phyloP scores from a whole-genome alignment of 2,888 invertebrate species.

The Merodon equestris region DNA sequence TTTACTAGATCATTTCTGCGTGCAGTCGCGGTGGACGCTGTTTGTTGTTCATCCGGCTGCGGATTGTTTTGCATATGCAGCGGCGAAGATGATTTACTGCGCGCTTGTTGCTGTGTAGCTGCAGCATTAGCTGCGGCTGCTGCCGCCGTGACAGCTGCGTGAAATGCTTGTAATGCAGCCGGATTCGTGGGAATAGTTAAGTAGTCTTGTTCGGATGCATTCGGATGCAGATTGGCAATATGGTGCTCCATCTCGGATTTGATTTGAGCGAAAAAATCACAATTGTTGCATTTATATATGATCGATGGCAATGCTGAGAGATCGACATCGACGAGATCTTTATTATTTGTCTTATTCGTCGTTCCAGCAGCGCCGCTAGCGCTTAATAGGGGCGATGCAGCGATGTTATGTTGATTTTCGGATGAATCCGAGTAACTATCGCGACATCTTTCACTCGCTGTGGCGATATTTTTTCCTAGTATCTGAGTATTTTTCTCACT shows the following conservation, averaged over 20 bases:
- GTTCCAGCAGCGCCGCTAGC: slow-evolving; percentile 74
- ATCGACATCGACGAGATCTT: slow-evolving; percentile 46
- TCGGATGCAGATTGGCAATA: slow-evolving; percentile 73
- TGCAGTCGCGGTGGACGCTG: slow-evolving; percentile 17
- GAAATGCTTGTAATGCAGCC: slow-evolving; percentile 76
- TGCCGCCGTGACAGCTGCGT: slow-evolving; percentile 76
- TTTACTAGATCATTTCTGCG: slow-evolving; percentile 41
- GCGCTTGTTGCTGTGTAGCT: slow-evolving; percentile 22
- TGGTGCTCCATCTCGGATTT: slow-evolving; percentile 76
- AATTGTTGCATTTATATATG: slow-evolving; percentile 77
- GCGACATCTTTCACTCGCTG: slow-evolving; percentile 11
- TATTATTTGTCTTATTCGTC: slow-evolving; percentile 79
- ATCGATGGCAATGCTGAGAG: slow-evolving; percentile 68
- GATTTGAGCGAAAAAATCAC: slow-evolving; percentile 77
- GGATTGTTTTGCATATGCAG: slow-evolving; percentile 33
- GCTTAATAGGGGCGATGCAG: slow-evolving; percentile 22
- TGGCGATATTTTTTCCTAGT: too few relatives aligned
- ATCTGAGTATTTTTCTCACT: slow-evolving; percentile 25
- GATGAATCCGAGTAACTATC: slow-evolving; percentile 30
- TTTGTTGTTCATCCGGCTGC: slow-evolving; percentile 30
- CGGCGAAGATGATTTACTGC: slow-evolving; percentile 55
- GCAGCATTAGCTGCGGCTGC: slow-evolving; percentile 72
- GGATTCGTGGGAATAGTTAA: slow-evolving; percentile 77
- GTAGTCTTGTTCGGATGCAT: slow-evolving; percentile 72
- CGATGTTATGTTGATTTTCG: slow-evolving; percentile 38